These are phyloP conservation scores for Epsilonema sp. DNA, from an alignment of 2,888 invertebrate genomes.

Conservation along the genomic window DNA sequence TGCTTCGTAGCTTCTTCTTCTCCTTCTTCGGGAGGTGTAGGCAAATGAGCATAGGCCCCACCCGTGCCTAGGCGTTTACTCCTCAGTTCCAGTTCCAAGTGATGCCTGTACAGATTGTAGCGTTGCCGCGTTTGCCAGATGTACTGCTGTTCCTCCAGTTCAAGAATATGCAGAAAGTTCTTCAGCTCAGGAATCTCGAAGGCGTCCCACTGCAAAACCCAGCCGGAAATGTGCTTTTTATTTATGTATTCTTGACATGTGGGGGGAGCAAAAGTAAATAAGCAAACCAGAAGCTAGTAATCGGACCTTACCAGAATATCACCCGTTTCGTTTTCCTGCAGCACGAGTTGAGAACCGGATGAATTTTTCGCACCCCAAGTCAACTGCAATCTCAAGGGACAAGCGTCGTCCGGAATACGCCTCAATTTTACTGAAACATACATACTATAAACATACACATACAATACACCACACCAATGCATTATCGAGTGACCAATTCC, in stretches of 20 bases:
- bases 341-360: conserved; percentile 34
- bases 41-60: too few relatives aligned
- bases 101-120: conserved; percentile 27
- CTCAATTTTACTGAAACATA: conserved; percentile 31
- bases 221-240: not conserved
- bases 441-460: too few relatives aligned
- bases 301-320: conserved; percentile 35
- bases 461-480: too few relatives aligned
- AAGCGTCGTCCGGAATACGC: conserved; percentile 35
- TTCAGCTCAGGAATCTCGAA: conserved; percentile 39
- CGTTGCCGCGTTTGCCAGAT: conserved; percentile 35
- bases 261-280: not conserved
- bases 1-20: too few relatives aligned
- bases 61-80: not conserved
- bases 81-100: conserved; percentile 5
- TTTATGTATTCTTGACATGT: not conserved
- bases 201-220: conserved; percentile 37
- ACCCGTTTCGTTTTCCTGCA: conserved; percentile 41
- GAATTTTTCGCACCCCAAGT: conserved; percentile 31
- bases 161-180: conserved; percentile 39
- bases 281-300: not conserved
- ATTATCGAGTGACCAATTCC: too few relatives aligned
- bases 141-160: conserved; percentile 38
- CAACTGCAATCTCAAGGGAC: conserved; percentile 35
- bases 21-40: too few relatives aligned